Evolutionary conservation across 1,140 invertebrate genomes (phyloP).

Genomic region (Drosophila pectinifera): DNA sequence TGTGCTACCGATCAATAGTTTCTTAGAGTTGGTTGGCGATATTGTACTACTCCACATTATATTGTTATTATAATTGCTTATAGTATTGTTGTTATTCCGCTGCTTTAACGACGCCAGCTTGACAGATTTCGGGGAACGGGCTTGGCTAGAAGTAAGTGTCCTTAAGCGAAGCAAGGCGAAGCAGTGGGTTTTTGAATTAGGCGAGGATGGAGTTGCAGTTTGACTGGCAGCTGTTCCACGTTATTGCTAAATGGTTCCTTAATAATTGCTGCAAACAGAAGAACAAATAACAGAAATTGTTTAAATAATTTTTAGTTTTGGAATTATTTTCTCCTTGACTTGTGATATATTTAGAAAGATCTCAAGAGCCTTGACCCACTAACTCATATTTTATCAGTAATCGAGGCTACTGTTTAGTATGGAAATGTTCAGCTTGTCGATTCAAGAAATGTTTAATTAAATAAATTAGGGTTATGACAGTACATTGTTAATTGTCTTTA

Average conservation of each 20-base stretch:
- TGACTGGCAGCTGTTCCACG: neutral
- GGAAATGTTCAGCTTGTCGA: no score
- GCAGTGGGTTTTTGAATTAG: neutral
- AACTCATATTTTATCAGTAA: no score
- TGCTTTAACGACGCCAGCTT: constrained; percentile 77
- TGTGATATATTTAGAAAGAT: no score
- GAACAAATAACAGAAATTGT: neutral
- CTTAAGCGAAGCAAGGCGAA: neutral
- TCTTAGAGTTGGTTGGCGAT: constrained; percentile 85
- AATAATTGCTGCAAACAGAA: constrained; percentile 30
- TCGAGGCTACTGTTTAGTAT: no score
- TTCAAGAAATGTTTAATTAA: no score
- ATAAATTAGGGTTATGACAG: no score
- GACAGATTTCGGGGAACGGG: constrained; percentile 45
- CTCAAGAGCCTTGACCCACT: no score
- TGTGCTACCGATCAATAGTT: constrained; percentile 82
- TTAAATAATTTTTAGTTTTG: no score
- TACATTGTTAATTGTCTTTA: no score
- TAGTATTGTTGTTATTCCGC: constrained; percentile 60
- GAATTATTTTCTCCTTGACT: no score
- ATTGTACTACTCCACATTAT: constrained; percentile 85
- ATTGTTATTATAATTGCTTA: constrained; percentile 79
- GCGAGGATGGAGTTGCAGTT: neutral
- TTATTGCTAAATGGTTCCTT: neutral
- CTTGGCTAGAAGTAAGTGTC: constrained; percentile 12